Conservation (phyloP, 2,888 invertebrate genomes). For the Acronicta alni region DNA sequence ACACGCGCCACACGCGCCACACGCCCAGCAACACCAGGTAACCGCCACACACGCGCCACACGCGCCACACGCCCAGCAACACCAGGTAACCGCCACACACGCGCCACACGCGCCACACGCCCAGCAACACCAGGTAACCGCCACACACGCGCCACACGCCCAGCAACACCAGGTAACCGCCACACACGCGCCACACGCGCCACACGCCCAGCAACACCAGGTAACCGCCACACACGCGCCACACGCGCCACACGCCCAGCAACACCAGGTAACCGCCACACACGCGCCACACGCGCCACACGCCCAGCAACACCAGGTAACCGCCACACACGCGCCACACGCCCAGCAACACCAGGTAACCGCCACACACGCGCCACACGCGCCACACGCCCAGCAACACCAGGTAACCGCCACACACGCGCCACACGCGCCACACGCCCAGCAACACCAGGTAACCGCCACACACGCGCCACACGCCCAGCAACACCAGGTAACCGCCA, state of each 20-base stretch:
- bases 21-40: constrained; percentile 3
- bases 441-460: constrained; percentile 4
- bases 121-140: not conserved
- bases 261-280: not conserved
- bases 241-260: not conserved
- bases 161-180: constrained; percentile 5
- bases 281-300: not conserved
- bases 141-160: not conserved
- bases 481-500: not conserved
- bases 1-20: not conserved
- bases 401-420: not conserved
- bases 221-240: not conserved
- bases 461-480: not conserved
- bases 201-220: not conserved
- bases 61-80: not conserved
- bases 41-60: not conserved
- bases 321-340: not conserved
- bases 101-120: not conserved
- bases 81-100: not conserved
- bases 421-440: not conserved
- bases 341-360: no score
- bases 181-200: not conserved
- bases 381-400: not conserved
- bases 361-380: not conserved
- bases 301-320: constrained; percentile 5